Base-by-base conservation (phyloP, 2,888 invertebrate species). In the Abscondita cerata region DNA sequence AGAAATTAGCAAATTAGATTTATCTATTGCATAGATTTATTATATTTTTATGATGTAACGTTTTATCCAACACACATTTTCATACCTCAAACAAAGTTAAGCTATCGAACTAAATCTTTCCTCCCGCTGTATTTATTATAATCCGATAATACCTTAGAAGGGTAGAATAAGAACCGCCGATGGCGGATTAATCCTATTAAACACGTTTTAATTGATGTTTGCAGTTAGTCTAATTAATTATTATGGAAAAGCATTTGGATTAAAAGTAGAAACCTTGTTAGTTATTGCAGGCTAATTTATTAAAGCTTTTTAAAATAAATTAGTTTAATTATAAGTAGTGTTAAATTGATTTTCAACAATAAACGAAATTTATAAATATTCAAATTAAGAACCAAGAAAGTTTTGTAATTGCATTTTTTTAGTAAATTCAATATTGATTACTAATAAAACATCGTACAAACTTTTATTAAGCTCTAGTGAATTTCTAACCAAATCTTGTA, bases 151-250 rank as follows among this genome's bases (percentile, higher is more conserved):
- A 25, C 48, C 33, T 48, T 48, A 13, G 31, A 48, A 48, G 48
- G 33, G 41, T 54, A 34, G 38, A 16, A 44, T 34, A 19, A 40
- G 48, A 55, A 38, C 38, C 55, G 55, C 25, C 25, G 38, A 36
- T 34, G 50, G 56, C 48, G 31, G 15, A 18, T 50, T 57, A 57
- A 57, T 57, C 50, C 50, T 11, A 50, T 57, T 57, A 57, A 48
- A 57, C 40, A 25, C 48, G 40, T 50, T 55, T 57, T 57, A 57
- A 57, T 40, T 57, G 50, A 57, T 50, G 48, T 48, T 57, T 31
- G 25, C 33, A 57, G 33, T 57, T 48, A 48, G 47, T 18, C 34
- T 57, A 50, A 57, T 57, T 48, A 48, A 48, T 55, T 57, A 50
- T 57, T 33, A 55, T 36, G 47, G 47, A 47, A 48, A 33, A 55